phyloP scores from a whole-genome alignment of 2,113 vertebrate genomes.

The Callipepla californica region DNA sequence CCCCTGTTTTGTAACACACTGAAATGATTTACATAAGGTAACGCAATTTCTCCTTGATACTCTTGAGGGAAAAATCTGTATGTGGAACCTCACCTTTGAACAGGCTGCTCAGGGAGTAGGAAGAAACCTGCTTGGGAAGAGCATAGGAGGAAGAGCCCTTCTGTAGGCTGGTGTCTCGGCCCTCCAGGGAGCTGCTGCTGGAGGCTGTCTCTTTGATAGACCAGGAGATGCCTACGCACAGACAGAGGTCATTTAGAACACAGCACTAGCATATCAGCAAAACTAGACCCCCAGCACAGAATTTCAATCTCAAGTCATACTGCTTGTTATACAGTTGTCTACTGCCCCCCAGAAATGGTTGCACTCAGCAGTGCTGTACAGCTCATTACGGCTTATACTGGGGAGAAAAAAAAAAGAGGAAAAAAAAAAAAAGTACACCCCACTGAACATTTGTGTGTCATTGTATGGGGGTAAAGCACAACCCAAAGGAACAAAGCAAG shows the following conservation, averaged over 20 bases:
- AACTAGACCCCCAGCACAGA: neutral
- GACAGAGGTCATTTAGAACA: neutral
- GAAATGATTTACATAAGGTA: neutral
- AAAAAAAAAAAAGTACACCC: neutral
- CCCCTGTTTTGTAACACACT: neutral
- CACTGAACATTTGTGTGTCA: neutral
- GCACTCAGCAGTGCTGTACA: neutral
- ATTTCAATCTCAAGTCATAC: neutral
- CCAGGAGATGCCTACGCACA: conserved; percentile 90
- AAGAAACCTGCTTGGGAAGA: conserved; percentile 84
- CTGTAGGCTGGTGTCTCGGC: conserved; percentile 78
- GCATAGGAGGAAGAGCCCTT: conserved; percentile 78
- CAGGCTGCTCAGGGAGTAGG: conserved; percentile 90
- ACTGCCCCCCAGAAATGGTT: neutral
- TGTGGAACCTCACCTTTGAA: conserved; percentile 87
- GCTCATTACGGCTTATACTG: neutral
- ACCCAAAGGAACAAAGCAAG: neutral
- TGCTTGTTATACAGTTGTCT: neutral
- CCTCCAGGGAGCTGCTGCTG: conserved; percentile 72
- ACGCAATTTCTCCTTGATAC: neutral
- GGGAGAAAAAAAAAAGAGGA: neutral
- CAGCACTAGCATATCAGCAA: neutral
- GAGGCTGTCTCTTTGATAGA: conserved; percentile 93
- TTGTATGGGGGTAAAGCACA: neutral
- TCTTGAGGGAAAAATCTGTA: neutral